Evolutionary conservation across 2,797 vertebrate genomes (phyloP).

Genomic region (Melanogrammus aeglefinus): DNA sequence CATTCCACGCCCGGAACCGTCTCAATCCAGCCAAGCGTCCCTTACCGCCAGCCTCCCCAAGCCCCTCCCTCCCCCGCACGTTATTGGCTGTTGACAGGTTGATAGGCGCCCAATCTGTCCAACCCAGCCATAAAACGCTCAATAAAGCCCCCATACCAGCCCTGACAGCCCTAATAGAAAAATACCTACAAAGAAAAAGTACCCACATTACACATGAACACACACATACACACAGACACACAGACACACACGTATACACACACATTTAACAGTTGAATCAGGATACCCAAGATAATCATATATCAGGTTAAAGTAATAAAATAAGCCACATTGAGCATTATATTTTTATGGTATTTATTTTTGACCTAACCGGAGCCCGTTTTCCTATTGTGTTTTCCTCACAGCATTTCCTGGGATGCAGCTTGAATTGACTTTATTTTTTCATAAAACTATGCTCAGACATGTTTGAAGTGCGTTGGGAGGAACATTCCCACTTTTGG

Average conservation of each 20-base stretch:
- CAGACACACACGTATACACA: too few relatives aligned
- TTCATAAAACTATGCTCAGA: background rate
- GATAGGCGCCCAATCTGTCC: slow-evolving; percentile 58
- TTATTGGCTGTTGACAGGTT: slow-evolving; percentile 73
- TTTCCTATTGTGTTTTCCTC: slow-evolving; percentile 4
- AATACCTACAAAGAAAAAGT: slow-evolving; percentile 48
- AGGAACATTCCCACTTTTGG: background rate
- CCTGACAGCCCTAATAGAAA: slow-evolving; percentile 54
- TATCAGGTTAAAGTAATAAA: slow-evolving; percentile 39
- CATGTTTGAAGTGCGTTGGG: background rate
- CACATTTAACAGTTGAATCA: background rate
- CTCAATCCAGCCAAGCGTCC: slow-evolving; percentile 40
- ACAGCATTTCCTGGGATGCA: too few relatives aligned
- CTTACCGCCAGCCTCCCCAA: slow-evolving; percentile 55
- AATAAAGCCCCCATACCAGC: slow-evolving; percentile 55
- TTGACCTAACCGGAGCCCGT: too few relatives aligned
- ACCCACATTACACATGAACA: slow-evolving; percentile 23
- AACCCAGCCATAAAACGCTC: slow-evolving; percentile 64
- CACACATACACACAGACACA: too few relatives aligned
- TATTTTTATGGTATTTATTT: too few relatives aligned
- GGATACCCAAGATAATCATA: slow-evolving; percentile 33
- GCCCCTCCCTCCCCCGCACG: slow-evolving; percentile 50
- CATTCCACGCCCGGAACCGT: slow-evolving; percentile 25
- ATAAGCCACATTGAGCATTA: slow-evolving; percentile 16
- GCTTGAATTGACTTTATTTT: too few relatives aligned